Evolutionary conservation across 2,888 invertebrate species (phyloP).

Genomic region (Rhaphigaster nebulosa): DNA sequence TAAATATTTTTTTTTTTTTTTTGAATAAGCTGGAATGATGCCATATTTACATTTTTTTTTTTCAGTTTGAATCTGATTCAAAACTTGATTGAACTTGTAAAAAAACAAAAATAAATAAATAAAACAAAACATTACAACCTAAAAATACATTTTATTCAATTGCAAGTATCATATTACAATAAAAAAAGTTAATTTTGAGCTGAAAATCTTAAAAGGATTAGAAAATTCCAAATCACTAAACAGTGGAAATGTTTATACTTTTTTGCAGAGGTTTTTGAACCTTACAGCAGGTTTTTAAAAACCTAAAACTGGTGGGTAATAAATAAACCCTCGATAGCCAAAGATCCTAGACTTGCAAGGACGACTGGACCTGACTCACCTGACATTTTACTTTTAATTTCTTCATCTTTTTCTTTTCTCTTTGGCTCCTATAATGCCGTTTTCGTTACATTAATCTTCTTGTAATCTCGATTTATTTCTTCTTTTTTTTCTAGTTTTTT

Average conservation of each 20-base stretch:
- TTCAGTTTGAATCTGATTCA: too few relatives aligned
- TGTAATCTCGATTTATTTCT: not conserved
- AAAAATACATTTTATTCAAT: too few relatives aligned
- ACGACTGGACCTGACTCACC: conserved; percentile 38
- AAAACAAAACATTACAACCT: too few relatives aligned
- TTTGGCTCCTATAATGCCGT: not conserved
- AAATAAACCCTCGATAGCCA: conserved; percentile 22
- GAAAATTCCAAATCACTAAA: too few relatives aligned
- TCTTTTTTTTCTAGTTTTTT: not conserved
- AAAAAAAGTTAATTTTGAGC: too few relatives aligned
- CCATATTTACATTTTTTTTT: too few relatives aligned
- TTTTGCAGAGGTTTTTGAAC: conserved; percentile 35
- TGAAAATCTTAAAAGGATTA: too few relatives aligned
- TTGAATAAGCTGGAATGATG: too few relatives aligned
- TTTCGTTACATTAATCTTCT: conserved; percentile 1
- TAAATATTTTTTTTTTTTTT: too few relatives aligned
- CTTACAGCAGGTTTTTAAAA: conserved; percentile 24
- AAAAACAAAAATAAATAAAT: too few relatives aligned
- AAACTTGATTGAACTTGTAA: too few relatives aligned
- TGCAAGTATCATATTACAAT: too few relatives aligned
- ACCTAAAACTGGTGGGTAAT: conserved; percentile 7
- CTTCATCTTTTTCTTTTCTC: conserved; percentile 20
- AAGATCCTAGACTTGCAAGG: conserved; percentile 33
- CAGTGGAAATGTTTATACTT: not conserved
- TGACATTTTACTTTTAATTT: conserved; percentile 39